A percentile compares a stretch with the other conserved stretches of the same genome.
Conservation (phyloP, 2,797 vertebrate genomes). For the Octomys mimax region DNA sequence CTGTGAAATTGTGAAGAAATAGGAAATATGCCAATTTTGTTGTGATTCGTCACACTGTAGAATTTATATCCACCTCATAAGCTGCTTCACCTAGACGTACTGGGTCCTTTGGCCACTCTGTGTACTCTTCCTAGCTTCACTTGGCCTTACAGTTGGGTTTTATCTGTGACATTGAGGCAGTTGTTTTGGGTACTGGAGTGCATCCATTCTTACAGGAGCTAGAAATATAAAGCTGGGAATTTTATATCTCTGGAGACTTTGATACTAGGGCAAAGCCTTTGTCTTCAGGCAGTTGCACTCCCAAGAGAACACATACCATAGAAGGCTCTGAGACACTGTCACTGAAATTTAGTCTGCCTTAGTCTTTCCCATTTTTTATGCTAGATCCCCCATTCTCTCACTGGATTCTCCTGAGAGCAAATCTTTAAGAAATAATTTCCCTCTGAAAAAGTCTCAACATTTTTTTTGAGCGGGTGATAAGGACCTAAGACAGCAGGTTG, state of each 20-base stretch:
- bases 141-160: neutral
- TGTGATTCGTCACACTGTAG: neutral
- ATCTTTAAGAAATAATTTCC: neutral
- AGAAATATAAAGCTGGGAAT: neutral
- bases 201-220: neutral
- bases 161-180: neutral
- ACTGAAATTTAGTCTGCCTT: neutral
- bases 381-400: neutral
- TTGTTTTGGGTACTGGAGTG: neutral
- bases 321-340: neutral
- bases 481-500: neutral
- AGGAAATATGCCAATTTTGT: neutral
- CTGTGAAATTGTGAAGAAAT: neutral
- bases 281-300: neutral
- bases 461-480: neutral
- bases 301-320: neutral
- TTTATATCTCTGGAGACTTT: neutral
- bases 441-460: neutral
- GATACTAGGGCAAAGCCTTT: neutral
- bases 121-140: neutral
- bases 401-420: neutral
- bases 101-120: neutral
- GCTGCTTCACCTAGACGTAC: rapidly evolving
- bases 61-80: neutral
- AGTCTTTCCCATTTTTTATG: neutral